A percentile compares a stretch with the other conserved stretches of the same genome.
Evolutionary conservation across 2,888 invertebrate genomes (phyloP).

Genomic region (Scaeva pyrastri): DNA sequence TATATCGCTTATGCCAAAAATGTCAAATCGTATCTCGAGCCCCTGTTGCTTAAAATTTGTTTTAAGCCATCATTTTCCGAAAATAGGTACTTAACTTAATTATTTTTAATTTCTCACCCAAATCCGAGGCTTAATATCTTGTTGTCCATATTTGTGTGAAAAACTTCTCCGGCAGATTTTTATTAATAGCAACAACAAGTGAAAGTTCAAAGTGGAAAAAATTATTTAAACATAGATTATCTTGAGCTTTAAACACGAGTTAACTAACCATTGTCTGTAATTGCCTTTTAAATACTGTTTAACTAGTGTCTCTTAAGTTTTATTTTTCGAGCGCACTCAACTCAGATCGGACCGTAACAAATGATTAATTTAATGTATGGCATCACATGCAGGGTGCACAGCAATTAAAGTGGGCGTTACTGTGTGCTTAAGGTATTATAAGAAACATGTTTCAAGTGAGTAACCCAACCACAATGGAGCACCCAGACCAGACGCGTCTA

Average conservation of each 20-base stretch:
- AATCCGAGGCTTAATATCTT: neutral
- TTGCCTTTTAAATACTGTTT: slow-evolving; percentile 44
- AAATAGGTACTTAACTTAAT: too few species aligned
- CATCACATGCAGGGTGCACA: slow-evolving; percentile 33
- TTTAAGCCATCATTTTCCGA: neutral
- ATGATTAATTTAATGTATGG: slow-evolving; percentile 43
- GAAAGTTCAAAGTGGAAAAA: slow-evolving; percentile 29
- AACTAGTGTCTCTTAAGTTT: slow-evolving; percentile 24
- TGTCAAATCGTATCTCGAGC: neutral
- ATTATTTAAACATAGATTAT: slow-evolving; percentile 14
- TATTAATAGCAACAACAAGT: neutral
- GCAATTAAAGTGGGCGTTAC: slow-evolving; percentile 56
- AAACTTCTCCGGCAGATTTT: neutral
- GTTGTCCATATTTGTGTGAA: neutral
- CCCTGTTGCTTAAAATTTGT: neutral
- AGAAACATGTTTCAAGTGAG: slow-evolving; percentile 22
- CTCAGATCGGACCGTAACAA: slow-evolving; percentile 15
- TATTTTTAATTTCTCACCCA: neutral
- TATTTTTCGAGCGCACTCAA: slow-evolving; percentile 21
- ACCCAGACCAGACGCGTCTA: slow-evolving; percentile 31
- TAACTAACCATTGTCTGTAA: slow-evolving; percentile 44
- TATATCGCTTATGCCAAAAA: neutral
- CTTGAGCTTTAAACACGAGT: slow-evolving; percentile 13
- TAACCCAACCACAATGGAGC: slow-evolving; percentile 32
- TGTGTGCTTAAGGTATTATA: slow-evolving; percentile 28